A percentile compares a stretch with the other conserved stretches of the same genome.
phyloP scores from a whole-genome alignment of 2,888 invertebrate species.

The Hirtodrosophila histrioides region DNA sequence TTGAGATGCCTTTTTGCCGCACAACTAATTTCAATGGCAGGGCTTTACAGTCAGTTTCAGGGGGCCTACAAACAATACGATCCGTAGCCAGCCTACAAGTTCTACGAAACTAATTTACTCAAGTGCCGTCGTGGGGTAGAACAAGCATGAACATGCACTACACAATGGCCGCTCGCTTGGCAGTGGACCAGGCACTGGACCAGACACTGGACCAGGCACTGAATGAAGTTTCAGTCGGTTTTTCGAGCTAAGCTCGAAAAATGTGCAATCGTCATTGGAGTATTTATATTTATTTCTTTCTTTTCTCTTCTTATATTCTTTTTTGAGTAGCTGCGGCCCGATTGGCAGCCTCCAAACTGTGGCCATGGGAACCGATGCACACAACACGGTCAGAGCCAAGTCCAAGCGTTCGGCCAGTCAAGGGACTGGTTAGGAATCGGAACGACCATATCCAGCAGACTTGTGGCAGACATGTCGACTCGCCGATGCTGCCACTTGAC shows the following conservation, averaged over 20 bases:
- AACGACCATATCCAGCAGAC: conserved; percentile 50
- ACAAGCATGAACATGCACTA: conserved; percentile 43
- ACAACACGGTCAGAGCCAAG: neutral
- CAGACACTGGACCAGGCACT: conserved; percentile 20
- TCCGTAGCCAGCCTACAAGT: conserved; percentile 62
- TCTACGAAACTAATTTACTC: conserved; percentile 79
- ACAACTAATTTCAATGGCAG: conserved; percentile 45
- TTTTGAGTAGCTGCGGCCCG: conserved; percentile 61
- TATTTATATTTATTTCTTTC: neutral
- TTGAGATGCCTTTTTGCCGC: conserved; percentile 1
- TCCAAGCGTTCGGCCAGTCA: conserved; percentile 23
- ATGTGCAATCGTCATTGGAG: conserved; percentile 72
- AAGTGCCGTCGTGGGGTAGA: conserved; percentile 64
- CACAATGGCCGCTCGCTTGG: conserved; percentile 44
- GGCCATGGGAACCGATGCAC: conserved; percentile 53
- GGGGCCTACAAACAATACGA: conserved; percentile 22
- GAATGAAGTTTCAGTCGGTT: conserved; percentile 35
- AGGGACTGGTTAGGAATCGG: conserved; percentile 13
- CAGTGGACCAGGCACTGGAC: conserved; percentile 7
- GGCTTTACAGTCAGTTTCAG: conserved; percentile 9
- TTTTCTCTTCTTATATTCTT: neutral
- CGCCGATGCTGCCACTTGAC: conserved; percentile 79
- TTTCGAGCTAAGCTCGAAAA: conserved; percentile 30
- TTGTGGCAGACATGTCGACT: conserved; percentile 74
- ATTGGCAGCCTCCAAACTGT: conserved; percentile 57